These are phyloP conservation scores for Macrosoma leucophasiata DNA, from an alignment of 2,888 invertebrate genomes.

Conservation along the genomic window DNA sequence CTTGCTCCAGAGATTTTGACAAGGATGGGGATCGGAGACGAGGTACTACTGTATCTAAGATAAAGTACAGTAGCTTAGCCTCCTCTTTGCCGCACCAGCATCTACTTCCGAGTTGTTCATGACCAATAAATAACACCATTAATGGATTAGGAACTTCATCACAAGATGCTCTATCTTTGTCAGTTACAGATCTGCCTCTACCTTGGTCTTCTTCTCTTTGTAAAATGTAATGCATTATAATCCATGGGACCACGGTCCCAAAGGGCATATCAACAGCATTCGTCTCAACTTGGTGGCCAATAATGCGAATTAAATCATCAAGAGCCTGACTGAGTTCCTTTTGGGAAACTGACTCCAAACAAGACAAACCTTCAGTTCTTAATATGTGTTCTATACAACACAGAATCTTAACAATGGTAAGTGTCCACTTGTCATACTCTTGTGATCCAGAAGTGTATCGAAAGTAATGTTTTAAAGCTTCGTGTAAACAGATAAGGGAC, in stretches of 20 bases:
- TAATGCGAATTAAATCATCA: constrained; percentile 83
- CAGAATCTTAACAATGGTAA: constrained; percentile 61
- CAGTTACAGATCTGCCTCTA: constrained; percentile 64
- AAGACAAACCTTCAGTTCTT: constrained; percentile 57
- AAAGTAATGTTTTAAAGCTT: constrained; percentile 80
- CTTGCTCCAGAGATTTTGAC: constrained; percentile 78
- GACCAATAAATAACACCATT: constrained; percentile 86
- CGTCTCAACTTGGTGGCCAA: constrained; percentile 88
- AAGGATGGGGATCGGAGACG: constrained; percentile 80
- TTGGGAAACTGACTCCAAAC: constrained; percentile 71
- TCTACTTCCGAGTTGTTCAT: constrained; percentile 86
- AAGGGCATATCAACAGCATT: constrained; percentile 79
- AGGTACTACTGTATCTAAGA: constrained; percentile 83
- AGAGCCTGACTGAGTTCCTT: constrained; percentile 80
- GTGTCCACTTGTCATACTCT: constrained; percentile 65
- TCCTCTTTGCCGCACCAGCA: constrained; percentile 87
- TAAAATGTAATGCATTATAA: constrained; percentile 86
- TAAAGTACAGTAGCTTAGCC: constrained; percentile 86
- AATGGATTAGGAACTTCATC: constrained; percentile 83
- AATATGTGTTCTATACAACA: constrained; percentile 65
- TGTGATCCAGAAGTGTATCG: constrained; percentile 54
- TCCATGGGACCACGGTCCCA: constrained; percentile 86
- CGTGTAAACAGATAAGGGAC: constrained; percentile 85
- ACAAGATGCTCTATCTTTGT: constrained; percentile 55
- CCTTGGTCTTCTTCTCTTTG: constrained; percentile 83